Base-by-base conservation (phyloP, 2,797 vertebrate species). In the Acestrorhynchus altus region DNA sequence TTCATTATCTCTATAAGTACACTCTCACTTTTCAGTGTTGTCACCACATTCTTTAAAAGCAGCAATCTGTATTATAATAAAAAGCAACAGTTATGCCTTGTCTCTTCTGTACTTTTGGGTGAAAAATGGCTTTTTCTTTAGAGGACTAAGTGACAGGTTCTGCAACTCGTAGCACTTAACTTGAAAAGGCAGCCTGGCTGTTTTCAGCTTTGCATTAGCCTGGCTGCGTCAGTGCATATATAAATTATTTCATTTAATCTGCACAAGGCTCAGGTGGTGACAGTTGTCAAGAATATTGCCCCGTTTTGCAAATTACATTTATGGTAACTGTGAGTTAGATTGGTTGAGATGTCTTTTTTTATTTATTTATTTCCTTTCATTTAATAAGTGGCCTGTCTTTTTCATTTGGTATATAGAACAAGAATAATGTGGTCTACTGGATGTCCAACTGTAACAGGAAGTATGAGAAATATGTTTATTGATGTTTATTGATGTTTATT, bases 171-270 rank as follows among this genome's bases (percentile, higher is more conserved):
- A 64, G 65, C 74, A 79, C 74, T 80, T 63, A 63, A 72, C 73
- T 47, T 66, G 59, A 76, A 74, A 67, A 72, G 77, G 51, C 31
- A 76, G 59, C 63, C 52, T 35, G 42, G 64, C 46, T 60, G 67
- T 44, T 75, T 79, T 56, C 74, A 72, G 67, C 65, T 47, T 76
- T 10, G 49, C 60, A 74, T 83, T 83, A 72, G 80, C 78, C 72
- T 76, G 18, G 46, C 73, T 80, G 69, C 69, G 52, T 82, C 78
- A 73, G 57, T 54, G 44, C 40, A 60, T 64, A 75, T 74, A 72
- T 84, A 73, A 84, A 77, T 81, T 70, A 83, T 80, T 76, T 80
- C 26, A 78, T 80, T 82, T 84, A 80, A 86, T 84, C 75, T 84
- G 59, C 69, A 83, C 75, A 82, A 80, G 78, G 81, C 6, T 64